A percentile compares a stretch with the other conserved stretches of the same genome.
These are phyloP conservation scores for Arvicanthis niloticus DNA, from an alignment of 2,113 vertebrate species.

Conservation along the genomic window DNA sequence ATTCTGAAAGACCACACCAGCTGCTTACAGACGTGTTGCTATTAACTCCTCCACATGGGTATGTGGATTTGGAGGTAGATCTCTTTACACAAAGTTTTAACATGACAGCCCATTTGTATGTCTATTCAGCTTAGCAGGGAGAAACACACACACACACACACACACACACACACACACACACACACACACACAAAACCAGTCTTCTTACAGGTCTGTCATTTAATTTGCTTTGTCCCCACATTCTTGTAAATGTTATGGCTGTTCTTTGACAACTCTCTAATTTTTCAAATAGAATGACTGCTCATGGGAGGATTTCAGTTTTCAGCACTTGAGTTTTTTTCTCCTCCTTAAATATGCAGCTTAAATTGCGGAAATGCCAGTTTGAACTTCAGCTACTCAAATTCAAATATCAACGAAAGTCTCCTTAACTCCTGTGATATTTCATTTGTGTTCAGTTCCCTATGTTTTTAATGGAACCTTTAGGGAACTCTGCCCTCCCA, in stretches of 20 bases:
- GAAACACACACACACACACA: neutral
- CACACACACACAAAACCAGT: neutral
- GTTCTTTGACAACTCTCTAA: conserved; percentile 73
- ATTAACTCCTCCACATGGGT: conserved; percentile 49
- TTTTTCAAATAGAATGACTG: conserved; percentile 73
- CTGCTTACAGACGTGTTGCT: neutral
- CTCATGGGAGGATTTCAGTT: conserved; percentile 71
- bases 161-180: too few relatives aligned
- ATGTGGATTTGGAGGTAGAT: conserved; percentile 38
- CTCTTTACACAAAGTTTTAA: conserved; percentile 43
- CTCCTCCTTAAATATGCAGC: conserved; percentile 64
- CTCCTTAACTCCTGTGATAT: conserved; percentile 57
- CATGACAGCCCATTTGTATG: conserved; percentile 47
- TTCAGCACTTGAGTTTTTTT: conserved; percentile 52
- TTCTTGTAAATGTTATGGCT: conserved; percentile 78
- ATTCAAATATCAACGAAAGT: conserved; percentile 76
- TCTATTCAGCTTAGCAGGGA: conserved; percentile 62
- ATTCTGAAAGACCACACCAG: neutral
- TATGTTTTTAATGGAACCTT: conserved; percentile 48
- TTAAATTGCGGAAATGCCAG: conserved; percentile 73
- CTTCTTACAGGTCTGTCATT: conserved; percentile 66
- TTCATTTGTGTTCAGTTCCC: conserved; percentile 48
- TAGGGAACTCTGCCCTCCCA: conserved; percentile 25
- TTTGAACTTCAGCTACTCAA: conserved; percentile 72
- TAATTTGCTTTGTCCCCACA: conserved; percentile 73